Percentiles rank a stretch among this genome's conserved stretches.
Conservation (phyloP, 2,113 vertebrate genomes). For the Tachycineta bicolor region DNA sequence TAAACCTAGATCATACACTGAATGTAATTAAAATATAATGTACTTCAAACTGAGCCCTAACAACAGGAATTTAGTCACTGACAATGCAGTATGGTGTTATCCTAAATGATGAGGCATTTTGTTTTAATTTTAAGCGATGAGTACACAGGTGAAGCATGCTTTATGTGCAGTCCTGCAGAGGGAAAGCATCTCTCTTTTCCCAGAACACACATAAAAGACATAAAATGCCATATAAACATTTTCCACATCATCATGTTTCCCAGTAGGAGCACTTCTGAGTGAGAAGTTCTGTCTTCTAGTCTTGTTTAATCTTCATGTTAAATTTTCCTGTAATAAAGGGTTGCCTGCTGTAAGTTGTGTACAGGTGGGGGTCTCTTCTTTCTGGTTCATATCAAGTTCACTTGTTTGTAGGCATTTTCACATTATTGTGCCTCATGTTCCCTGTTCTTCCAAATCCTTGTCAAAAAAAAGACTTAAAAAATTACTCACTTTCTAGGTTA, state of each 20-base stretch:
- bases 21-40: slow-evolving; percentile 55
- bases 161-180: not conserved
- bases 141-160: slow-evolving; percentile 8
- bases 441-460: not conserved
- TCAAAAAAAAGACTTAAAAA: not conserved
- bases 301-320: not conserved
- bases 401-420: not conserved
- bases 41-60: slow-evolving; percentile 51
- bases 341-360: not conserved
- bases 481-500: not conserved
- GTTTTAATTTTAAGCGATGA: slow-evolving; percentile 14
- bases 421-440: not conserved
- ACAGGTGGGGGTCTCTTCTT: not conserved
- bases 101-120: slow-evolving; percentile 31
- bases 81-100: not conserved
- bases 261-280: not conserved
- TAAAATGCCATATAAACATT: slow-evolving; percentile 3
- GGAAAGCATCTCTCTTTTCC: not conserved
- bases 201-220: not conserved
- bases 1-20: slow-evolving; percentile 11
- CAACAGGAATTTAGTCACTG: slow-evolving; percentile 33
- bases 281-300: not conserved
- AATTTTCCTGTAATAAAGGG: not conserved
- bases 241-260: slow-evolving; percentile 10
- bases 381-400: not conserved